These are phyloP conservation scores for Leptinotarsa texana DNA, from an alignment of 1,140 invertebrate species.

Conservation along the genomic window DNA sequence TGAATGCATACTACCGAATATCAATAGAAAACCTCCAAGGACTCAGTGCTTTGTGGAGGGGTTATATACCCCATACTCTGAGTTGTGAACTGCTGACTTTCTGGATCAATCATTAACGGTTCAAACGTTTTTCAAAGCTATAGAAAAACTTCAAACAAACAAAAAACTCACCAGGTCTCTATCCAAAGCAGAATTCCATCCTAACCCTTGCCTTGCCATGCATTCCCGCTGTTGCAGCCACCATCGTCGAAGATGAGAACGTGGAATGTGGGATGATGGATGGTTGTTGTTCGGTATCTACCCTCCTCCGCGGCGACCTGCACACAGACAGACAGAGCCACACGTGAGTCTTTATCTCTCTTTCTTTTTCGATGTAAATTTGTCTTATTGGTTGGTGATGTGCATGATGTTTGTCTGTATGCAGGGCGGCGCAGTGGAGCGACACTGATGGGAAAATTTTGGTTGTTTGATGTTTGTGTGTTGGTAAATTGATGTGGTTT, in stretches of 20 bases:
- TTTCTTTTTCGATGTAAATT: slow-evolving; percentile 31
- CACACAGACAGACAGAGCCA: slow-evolving; percentile 55
- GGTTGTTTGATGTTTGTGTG: slow-evolving; percentile 25
- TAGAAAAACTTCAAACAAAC: too few relatives aligned
- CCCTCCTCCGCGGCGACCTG: slow-evolving; percentile 49
- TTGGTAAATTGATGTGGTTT: slow-evolving; percentile 20
- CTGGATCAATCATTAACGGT: too few relatives aligned
- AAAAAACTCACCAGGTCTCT: not conserved
- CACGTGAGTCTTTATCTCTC: slow-evolving; percentile 41
- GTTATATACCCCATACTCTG: too few relatives aligned
- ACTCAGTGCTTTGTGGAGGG: too few relatives aligned
- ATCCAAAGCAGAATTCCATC: not conserved
- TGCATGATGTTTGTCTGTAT: slow-evolving; percentile 56
- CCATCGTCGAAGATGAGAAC: not conserved
- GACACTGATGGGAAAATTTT: slow-evolving; percentile 10
- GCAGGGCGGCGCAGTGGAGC: slow-evolving; percentile 48
- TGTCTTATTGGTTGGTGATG: slow-evolving; percentile 49
- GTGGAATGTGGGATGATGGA: not conserved
- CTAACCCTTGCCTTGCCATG: not conserved
- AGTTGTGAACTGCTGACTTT: too few relatives aligned
- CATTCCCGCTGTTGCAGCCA: not conserved
- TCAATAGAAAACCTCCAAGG: too few relatives aligned
- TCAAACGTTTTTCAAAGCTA: too few relatives aligned
- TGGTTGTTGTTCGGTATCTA: not conserved
- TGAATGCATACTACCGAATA: too few relatives aligned